Conservation (phyloP, 2,113 vertebrate genomes). For the Candoia aspera region DNA sequence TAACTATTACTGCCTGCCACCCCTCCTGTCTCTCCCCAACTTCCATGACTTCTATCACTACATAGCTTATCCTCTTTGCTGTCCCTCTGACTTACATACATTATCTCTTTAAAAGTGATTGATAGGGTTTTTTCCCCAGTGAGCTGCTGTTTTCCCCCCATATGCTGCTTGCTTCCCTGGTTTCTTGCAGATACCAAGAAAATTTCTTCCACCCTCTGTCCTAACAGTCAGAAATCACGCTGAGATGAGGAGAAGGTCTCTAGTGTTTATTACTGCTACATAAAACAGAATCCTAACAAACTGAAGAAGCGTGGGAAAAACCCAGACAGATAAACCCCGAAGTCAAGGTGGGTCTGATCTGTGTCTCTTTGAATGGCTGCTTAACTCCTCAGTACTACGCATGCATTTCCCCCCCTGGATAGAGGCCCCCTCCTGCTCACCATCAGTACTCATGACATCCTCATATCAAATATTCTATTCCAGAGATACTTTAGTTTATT, state of each 20-base stretch:
- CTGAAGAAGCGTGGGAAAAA: too few species aligned
- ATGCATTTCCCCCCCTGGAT: too few species aligned
- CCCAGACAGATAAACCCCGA: too few species aligned
- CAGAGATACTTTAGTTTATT: neutral
- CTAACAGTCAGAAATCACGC: too few species aligned
- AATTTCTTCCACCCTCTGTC: neutral
- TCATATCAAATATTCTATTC: neutral
- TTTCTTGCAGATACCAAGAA: neutral
- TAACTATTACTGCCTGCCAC: neutral
- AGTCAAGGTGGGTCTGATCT: too few species aligned
- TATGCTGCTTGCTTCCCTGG: neutral
- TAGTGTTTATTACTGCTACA: too few species aligned
- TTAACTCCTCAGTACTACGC: too few species aligned
- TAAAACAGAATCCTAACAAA: too few species aligned
- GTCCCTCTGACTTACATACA: neutral
- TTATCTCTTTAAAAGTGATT: slow-evolving; percentile 3
- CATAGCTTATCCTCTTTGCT: neutral
- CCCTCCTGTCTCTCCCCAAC: neutral
- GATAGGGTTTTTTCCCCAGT: neutral
- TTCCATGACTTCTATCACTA: neutral
- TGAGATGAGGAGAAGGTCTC: too few species aligned
- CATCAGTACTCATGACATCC: too few species aligned
- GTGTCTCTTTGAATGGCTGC: too few species aligned
- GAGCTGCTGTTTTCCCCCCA: neutral
- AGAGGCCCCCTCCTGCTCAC: too few species aligned